A percentile compares a stretch with the other conserved stretches of the same genome.
phyloP scores from a whole-genome alignment of 1,140 invertebrate species.

The Berghia stephanieae region DNA sequence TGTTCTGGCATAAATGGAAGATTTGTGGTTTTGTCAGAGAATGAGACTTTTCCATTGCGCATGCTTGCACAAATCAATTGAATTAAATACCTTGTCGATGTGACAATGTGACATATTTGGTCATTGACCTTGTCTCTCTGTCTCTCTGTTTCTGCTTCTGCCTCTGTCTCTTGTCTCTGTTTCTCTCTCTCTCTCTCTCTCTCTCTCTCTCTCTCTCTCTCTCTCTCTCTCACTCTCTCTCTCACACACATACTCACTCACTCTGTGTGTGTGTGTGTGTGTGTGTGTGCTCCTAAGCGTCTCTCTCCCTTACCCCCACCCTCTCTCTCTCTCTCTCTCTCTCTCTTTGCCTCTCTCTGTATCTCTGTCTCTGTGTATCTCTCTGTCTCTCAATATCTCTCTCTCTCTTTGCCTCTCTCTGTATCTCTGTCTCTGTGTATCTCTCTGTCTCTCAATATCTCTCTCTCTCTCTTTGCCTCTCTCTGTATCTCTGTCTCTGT shows the following conservation, averaged over 20 bases:
- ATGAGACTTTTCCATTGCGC: not conserved
- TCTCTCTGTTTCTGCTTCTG: not conserved
- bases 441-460: not conserved
- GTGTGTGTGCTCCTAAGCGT: too few relatives aligned
- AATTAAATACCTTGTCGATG: not conserved
- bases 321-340: slow-evolving; percentile 18
- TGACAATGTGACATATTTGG: not conserved
- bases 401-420: slow-evolving; percentile 16
- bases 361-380: not conserved
- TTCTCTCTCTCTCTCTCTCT: not conserved
- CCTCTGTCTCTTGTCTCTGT: not conserved
- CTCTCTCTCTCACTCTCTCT: not conserved
- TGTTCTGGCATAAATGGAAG: too few relatives aligned
- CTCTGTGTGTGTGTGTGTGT: too few relatives aligned
- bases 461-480: not conserved
- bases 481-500: slow-evolving; percentile 17
- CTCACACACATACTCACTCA: not conserved
- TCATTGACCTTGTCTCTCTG: not conserved
- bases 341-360: not conserved
- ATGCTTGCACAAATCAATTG: not conserved
- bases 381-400: not conserved
- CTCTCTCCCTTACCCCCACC: not conserved
- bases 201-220: slow-evolving; percentile 16
- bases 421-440: not conserved
- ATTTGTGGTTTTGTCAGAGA: too few relatives aligned